A percentile compares a stretch with the other conserved stretches of the same genome.
phyloP scores from a whole-genome alignment of 35 echinoderm and acorn worm species.

The Apostichopus japonicus region DNA sequence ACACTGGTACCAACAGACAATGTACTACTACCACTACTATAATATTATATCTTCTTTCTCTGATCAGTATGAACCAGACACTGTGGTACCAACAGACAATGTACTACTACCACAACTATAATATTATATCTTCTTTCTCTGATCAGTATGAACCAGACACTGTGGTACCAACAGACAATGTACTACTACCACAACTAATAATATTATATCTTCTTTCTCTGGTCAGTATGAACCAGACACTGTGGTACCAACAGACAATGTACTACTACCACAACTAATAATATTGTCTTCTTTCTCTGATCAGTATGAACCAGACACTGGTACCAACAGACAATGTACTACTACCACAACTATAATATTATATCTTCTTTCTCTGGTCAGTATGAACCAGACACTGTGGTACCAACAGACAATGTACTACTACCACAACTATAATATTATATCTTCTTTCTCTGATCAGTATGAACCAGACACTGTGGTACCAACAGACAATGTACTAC shows the following conservation, averaged over 20 bases:
- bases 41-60: neutral
- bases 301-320: slow-evolving; percentile 44
- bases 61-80: slow-evolving; percentile 34
- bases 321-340: neutral
- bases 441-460: neutral
- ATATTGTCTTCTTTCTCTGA: neutral
- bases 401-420: neutral
- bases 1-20: slow-evolving; percentile 19
- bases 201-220: neutral
- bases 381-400: slow-evolving; percentile 43
- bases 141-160: slow-evolving; percentile 44
- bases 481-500: neutral
- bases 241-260: slow-evolving; percentile 1
- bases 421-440: no score
- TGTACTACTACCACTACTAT: no score
- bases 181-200: no score
- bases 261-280: no score
- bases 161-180: slow-evolving; percentile 1
- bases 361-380: neutral
- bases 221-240: slow-evolving; percentile 41
- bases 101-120: no score
- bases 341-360: no score
- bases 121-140: neutral
- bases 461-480: slow-evolving; percentile 43
- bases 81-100: slow-evolving; percentile 14